phyloP scores from a whole-genome alignment of 2,888 invertebrate genomes.

The Pedicia rivosa region DNA sequence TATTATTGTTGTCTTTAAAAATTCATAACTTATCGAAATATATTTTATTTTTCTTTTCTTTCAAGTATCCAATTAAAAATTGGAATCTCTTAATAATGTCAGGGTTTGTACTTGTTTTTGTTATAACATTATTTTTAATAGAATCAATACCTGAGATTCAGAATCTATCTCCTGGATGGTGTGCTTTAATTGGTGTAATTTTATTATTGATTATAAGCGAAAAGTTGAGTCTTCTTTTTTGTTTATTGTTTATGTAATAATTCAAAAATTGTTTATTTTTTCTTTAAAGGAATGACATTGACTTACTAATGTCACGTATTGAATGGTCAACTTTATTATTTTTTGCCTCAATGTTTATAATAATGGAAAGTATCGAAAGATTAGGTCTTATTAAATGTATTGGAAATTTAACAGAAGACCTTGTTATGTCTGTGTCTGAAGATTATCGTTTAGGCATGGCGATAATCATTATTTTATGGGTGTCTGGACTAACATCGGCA shows the following conservation, averaged over 20 bases:
- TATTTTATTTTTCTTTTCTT: conserved; percentile 13
- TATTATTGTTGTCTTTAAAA: background rate
- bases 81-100: conserved; percentile 57
- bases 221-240: conserved; percentile 15
- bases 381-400: conserved; percentile 69
- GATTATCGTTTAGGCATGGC: conserved; percentile 51
- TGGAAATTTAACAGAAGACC: conserved; percentile 48
- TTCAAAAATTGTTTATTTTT: background rate
- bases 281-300: conserved; percentile 24
- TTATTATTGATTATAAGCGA: conserved; percentile 63
- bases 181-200: conserved; percentile 65
- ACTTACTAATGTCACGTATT: conserved; percentile 25
- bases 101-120: conserved; percentile 47
- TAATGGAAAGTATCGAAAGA: conserved; percentile 48
- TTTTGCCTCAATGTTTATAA: conserved; percentile 29
- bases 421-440: conserved; percentile 48
- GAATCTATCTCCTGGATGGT: conserved; percentile 68
- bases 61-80: conserved; percentile 71
- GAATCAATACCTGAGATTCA: conserved; percentile 61
- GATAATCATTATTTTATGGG: conserved; percentile 67
- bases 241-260: background rate
- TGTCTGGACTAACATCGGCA: conserved; percentile 72
- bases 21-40: conserved; percentile 11
- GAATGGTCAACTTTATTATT: conserved; percentile 30
- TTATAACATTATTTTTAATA: conserved; percentile 64